These are phyloP conservation scores for Psophia crepitans DNA, from an alignment of 2,113 vertebrate species.

Conservation along the genomic window DNA sequence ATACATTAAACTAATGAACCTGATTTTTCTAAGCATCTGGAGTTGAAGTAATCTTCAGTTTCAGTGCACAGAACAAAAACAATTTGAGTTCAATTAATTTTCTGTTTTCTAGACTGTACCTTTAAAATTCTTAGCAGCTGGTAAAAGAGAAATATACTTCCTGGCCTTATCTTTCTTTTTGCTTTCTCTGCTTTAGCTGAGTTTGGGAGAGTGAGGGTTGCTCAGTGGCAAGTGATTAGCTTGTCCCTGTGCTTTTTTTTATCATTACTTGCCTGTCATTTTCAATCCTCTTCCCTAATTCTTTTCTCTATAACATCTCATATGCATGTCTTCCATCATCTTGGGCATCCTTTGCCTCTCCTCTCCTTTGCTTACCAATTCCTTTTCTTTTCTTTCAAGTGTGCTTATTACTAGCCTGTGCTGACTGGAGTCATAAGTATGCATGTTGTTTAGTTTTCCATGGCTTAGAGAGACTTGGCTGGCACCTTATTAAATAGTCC, in stretches of 20 bases:
- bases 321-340: neutral
- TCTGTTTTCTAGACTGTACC: neutral
- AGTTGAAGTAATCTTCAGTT: conserved; percentile 60
- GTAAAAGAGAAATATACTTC: neutral
- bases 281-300: neutral
- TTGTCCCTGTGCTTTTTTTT: neutral
- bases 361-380: neutral
- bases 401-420: neutral
- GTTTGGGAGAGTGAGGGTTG: neutral
- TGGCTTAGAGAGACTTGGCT: neutral
- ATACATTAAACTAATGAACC: conserved; percentile 63
- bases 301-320: neutral
- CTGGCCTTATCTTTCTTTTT: neutral
- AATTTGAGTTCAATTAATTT: neutral
- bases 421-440: neutral
- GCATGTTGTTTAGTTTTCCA: neutral
- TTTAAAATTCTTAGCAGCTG: neutral
- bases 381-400: neutral
- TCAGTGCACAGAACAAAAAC: conserved; percentile 34
- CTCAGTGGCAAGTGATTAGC: neutral
- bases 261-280: neutral
- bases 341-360: neutral
- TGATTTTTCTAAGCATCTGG: conserved; percentile 42
- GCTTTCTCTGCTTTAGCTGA: neutral
- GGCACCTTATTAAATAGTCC: neutral